Conservation (phyloP, 2,113 vertebrate species). For the Piliocolobus tephrosceles region DNA sequence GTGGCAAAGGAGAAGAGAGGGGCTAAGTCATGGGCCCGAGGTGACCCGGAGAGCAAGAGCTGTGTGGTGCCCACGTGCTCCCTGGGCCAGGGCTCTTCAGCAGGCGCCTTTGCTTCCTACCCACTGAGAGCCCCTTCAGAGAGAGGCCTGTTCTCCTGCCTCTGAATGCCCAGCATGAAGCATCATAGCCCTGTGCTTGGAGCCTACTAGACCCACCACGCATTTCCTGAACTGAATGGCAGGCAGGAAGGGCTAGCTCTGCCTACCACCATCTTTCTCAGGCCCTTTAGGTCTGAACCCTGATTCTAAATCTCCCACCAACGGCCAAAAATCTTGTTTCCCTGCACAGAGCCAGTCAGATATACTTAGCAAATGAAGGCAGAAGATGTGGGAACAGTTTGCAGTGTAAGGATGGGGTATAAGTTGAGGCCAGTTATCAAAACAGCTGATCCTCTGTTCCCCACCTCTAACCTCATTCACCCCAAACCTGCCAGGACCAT, state of each 20-base stretch:
- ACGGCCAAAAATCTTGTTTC: background rate
- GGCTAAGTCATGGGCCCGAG: background rate
- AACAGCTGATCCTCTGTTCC: background rate
- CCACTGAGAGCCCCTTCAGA: background rate
- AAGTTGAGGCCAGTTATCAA: background rate
- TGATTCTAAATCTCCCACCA: background rate
- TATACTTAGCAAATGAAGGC: background rate
- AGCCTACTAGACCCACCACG: background rate
- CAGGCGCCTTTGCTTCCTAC: background rate
- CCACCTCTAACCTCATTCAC: background rate
- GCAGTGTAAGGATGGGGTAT: background rate
- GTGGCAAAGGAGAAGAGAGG: background rate
- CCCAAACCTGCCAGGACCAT: background rate
- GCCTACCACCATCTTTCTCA: background rate
- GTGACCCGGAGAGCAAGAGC: accelerated
- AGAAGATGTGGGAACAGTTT: background rate
- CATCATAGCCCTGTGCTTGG: background rate
- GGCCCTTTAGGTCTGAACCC: background rate
- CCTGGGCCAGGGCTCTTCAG: background rate
- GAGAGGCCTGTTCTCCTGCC: background rate
- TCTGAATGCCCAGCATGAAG: background rate
- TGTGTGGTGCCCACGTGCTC: accelerated
- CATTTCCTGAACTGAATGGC: background rate
- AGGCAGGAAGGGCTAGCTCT: background rate
- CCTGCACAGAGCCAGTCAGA: background rate